These are phyloP conservation scores for Melanaphis sacchari DNA, from an alignment of 1,140 invertebrate genomes.

Conservation along the genomic window DNA sequence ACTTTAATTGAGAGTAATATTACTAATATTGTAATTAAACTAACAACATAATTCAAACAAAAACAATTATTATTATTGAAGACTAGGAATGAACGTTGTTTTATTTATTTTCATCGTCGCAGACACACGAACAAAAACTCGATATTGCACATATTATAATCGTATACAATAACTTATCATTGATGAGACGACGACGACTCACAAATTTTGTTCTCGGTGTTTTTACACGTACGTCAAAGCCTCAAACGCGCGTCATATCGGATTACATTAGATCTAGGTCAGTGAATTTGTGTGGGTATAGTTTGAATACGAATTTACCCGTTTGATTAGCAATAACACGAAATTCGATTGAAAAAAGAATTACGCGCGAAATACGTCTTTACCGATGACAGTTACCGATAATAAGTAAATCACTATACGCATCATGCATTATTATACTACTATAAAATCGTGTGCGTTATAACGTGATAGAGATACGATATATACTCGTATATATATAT, in stretches of 20 bases:
- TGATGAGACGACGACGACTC: neutral
- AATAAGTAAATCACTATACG: no score
- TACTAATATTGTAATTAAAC: no score
- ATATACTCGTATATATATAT: no score
- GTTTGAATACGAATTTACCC: neutral
- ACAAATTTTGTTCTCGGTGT: neutral
- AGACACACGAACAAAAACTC: neutral
- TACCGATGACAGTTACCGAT: neutral
- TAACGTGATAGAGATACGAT: neutral
- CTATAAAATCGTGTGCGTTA: neutral
- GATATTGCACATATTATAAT: neutral
- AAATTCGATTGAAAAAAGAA: neutral
- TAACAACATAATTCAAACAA: neutral
- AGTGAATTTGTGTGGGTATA: neutral
- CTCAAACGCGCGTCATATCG: neutral
- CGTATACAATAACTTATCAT: neutral
- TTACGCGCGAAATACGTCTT: neutral
- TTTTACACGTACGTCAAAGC: neutral
- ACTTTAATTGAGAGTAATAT: no score
- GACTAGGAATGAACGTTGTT: neutral
- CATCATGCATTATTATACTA: neutral
- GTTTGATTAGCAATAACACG: neutral
- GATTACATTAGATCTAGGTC: neutral
- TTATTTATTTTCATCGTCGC: neutral
- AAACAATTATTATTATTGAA: neutral